Base-by-base conservation (phyloP, 2,113 vertebrate genomes). In the Hemicordylus capensis region DNA sequence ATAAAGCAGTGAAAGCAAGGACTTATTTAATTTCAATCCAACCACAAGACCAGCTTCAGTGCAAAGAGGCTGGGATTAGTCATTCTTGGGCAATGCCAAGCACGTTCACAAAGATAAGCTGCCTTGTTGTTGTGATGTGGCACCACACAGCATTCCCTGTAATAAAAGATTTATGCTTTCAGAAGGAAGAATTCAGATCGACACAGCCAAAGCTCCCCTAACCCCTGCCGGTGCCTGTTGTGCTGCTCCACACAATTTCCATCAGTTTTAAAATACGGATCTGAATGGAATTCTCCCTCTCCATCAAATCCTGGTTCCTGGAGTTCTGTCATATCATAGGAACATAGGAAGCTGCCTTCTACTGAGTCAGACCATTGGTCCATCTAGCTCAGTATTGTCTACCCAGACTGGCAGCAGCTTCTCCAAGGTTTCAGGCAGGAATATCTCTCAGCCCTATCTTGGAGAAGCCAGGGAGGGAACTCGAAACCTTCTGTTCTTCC, bases 21-120 rank as follows among this genome's bases (percentile, higher is more conserved):
- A 88, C 80, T 90, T 92, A 86, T 93, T 93, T 91, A 92, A 93
- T 92, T 92, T 88, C 83, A 59, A 86, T 91, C 86, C 79, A 80
- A 77, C 87, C 81, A 76, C 54, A 89, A 88, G 85, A 92, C 1
- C 1, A 87, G 78, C 77, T 75, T 37, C 34, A 24, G 85, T 59
- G 86, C 89, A 90, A 91, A 89, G 0, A 22, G 88, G 85, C 48
- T 80, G 75, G 87, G 91, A 92, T 92, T 89, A 89, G 87, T 85
- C 59, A 84, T 59, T n/a, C 85, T 84, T 70, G 89, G 89, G 69
- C 80, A 89, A 24, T 19, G 11, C 12, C 1, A 0, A 31, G 44
- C 46, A 14, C 10, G 20, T 61, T 72, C 28, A 11, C 17, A 3
- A 39, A 83, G 75, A 72, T 78, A 46, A 64, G 26, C 75, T 78